A percentile compares a stretch with the other conserved stretches of the same genome.
Conservation (phyloP, 2,113 vertebrate species). For the Tragelaphus imberbis region DNA sequence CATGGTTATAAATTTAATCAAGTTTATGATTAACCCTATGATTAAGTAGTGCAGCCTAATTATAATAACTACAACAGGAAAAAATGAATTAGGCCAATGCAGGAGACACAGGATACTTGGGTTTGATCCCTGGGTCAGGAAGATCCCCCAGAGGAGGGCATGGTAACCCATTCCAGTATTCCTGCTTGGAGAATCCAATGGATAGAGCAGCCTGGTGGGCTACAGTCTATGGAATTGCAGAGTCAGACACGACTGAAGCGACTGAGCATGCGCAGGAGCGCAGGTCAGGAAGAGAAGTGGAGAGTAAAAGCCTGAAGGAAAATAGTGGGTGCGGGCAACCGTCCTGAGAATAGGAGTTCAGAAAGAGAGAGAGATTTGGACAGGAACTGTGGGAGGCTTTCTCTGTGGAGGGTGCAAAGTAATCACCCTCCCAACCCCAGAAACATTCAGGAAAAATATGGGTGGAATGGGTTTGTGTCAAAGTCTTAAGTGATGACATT, state of each 20-base stretch:
- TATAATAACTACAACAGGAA: background rate
- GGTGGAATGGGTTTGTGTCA: background rate
- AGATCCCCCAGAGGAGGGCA: background rate
- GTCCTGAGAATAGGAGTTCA: too few relatives aligned
- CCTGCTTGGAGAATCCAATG: background rate
- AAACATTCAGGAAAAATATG: background rate
- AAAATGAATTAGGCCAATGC: background rate
- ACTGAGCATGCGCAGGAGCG: background rate
- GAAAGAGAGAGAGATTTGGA: background rate
- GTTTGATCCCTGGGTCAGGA: background rate
- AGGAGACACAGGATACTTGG: background rate
- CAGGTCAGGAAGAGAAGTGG: accelerated
- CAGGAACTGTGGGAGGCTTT: background rate
- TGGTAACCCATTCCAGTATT: background rate
- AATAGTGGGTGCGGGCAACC: accelerated
- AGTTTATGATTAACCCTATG: background rate
- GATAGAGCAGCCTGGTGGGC: background rate
- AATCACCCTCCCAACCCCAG: background rate
- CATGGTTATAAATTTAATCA: background rate
- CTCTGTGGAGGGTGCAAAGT: background rate
- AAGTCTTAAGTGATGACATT: background rate
- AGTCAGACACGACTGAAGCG: background rate
- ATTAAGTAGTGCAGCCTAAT: background rate
- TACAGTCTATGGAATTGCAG: background rate
- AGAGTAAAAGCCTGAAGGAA: too few relatives aligned